phyloP scores from a whole-genome alignment of 2,888 invertebrate species.

The Gryllus longicercus region DNA sequence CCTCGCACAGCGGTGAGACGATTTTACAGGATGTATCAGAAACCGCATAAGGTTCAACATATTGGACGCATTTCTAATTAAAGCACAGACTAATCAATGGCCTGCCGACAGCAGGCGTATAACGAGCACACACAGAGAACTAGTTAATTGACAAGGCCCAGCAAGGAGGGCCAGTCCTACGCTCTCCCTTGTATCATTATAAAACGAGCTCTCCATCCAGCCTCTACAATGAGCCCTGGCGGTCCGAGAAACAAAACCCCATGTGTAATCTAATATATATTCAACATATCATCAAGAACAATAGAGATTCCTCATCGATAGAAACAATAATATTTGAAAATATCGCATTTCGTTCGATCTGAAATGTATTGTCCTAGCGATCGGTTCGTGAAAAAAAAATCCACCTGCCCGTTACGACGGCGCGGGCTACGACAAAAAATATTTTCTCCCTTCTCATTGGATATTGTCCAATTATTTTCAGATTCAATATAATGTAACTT shows the following conservation, averaged over 20 bases:
- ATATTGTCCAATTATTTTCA: constrained; percentile 33
- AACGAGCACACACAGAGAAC: constrained; percentile 8
- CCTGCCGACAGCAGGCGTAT: background rate
- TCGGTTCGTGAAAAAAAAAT: background rate
- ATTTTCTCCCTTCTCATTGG: constrained; percentile 28
- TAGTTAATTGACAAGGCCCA: constrained; percentile 4
- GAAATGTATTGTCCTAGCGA: background rate
- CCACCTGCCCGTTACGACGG: constrained; percentile 17
- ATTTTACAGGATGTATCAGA: constrained; percentile 1
- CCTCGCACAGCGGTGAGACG: background rate
- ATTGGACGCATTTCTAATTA: constrained; percentile 17
- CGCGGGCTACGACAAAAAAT: background rate
- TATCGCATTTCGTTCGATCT: constrained; percentile 17
- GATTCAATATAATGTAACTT: constrained; percentile 31
- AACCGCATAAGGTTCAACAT: constrained; percentile 10
- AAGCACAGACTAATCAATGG: constrained; percentile 10
- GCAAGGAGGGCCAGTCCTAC: background rate
- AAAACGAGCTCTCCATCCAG: constrained; percentile 1
- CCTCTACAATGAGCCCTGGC: background rate
- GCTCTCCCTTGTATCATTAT: background rate
- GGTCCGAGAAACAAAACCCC: background rate
- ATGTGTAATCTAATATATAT: background rate
- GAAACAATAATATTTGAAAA: constrained; percentile 3
- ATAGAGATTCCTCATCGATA: constrained; percentile 17
- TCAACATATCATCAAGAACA: constrained; percentile 17